These are phyloP conservation scores for Ctenoplectra terminalis DNA, from an alignment of 1,140 invertebrate species.

Conservation along the genomic window DNA sequence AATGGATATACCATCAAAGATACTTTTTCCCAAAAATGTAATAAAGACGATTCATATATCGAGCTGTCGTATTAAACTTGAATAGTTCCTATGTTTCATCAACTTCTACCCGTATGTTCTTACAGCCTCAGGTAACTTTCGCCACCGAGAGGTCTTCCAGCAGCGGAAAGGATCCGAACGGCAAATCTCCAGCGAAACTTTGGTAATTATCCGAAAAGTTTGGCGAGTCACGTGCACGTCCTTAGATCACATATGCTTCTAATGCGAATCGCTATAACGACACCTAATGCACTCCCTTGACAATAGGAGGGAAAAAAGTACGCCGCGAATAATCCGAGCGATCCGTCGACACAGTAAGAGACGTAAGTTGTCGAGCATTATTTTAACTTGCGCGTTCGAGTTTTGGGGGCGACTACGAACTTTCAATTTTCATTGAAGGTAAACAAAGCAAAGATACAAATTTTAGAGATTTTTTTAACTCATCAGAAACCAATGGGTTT, in stretches of 20 bases:
- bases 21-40: background rate
- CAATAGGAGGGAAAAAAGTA: conserved; percentile 64
- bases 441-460: no score
- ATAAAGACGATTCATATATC: background rate
- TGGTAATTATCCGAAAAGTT: conserved; percentile 76
- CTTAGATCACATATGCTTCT: conserved; percentile 26
- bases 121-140: conserved; percentile 70
- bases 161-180: conserved; percentile 42
- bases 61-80: background rate
- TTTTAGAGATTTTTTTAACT: no score
- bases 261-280: conserved; percentile 26
- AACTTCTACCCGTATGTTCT: conserved; percentile 28
- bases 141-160: conserved; percentile 56
- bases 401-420: conserved; percentile 28
- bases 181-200: conserved; percentile 67
- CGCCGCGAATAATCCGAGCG: conserved; percentile 67
- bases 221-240: conserved; percentile 45
- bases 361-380: conserved; percentile 50
- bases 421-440: no score
- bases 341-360: conserved; percentile 70
- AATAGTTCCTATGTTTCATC: background rate
- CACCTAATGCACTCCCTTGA: conserved; percentile 56
- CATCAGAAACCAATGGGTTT: no score
- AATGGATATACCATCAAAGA: background rate
- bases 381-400: conserved; percentile 10